phyloP scores from a whole-genome alignment of 2,888 invertebrate species.

The Latrodectus hesperus region DNA sequence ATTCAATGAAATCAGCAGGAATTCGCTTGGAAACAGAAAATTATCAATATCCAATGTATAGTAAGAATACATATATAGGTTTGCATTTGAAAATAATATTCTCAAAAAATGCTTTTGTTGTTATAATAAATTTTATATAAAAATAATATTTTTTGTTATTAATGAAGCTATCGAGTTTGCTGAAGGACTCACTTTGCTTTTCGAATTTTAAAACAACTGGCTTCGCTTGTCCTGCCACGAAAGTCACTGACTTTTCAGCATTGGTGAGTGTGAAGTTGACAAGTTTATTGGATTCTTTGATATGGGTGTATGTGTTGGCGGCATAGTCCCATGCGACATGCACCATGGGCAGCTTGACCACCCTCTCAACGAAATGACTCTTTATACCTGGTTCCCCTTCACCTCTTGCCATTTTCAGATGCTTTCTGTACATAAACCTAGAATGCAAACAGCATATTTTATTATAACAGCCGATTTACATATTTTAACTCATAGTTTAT shows the following conservation, averaged over 20 bases:
- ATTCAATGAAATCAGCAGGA: too few relatives aligned
- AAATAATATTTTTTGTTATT: too few relatives aligned
- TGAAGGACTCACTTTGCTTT: slow-evolving; percentile 78
- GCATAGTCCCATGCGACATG: slow-evolving; percentile 85
- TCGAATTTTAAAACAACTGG: slow-evolving; percentile 85
- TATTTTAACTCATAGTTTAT: background rate
- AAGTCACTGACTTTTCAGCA: slow-evolving; percentile 80
- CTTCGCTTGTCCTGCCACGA: slow-evolving; percentile 83
- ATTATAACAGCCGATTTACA: background rate
- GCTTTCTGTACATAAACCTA: slow-evolving; percentile 54
- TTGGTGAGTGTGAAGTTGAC: slow-evolving; percentile 73
- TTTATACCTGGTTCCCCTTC: slow-evolving; percentile 42
- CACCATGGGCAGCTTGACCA: slow-evolving; percentile 88
- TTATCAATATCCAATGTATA: too few relatives aligned
- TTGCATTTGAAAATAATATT: too few relatives aligned
- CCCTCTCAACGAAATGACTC: slow-evolving; percentile 80
- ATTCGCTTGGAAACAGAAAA: too few relatives aligned
- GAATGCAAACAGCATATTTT: background rate
- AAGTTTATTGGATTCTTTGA: slow-evolving; percentile 78
- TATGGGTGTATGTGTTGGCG: slow-evolving; percentile 83
- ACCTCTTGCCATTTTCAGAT: slow-evolving; percentile 54
- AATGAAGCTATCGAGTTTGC: background rate
- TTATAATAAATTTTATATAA: too few relatives aligned
- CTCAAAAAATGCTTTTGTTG: too few relatives aligned
- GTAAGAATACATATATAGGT: too few relatives aligned